These are phyloP conservation scores for Otocyon megalotis DNA, from an alignment of 2,113 vertebrate genomes.

Conservation along the genomic window DNA sequence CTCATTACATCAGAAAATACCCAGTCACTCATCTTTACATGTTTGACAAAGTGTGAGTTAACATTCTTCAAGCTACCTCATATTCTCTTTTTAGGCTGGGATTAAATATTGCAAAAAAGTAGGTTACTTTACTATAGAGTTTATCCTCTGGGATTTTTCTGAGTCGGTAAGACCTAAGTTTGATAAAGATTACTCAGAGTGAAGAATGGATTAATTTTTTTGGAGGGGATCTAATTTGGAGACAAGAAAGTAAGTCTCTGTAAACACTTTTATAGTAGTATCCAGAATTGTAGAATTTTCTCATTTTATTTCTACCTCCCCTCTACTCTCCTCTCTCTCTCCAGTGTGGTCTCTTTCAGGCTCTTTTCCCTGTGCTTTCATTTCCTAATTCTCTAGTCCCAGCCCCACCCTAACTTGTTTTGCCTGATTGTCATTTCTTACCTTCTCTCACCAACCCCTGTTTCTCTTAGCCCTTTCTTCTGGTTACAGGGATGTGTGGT, in stretches of 20 bases:
- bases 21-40: neutral
- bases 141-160: neutral
- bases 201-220: neutral
- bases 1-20: neutral
- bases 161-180: conserved; percentile 17
- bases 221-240: conserved; percentile 7
- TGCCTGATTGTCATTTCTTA: neutral
- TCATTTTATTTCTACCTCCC: neutral
- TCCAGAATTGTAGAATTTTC: neutral
- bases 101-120: neutral
- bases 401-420: neutral
- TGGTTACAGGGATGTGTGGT: neutral
- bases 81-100: conserved; percentile 23
- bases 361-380: neutral
- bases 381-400: neutral
- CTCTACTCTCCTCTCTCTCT: neutral
- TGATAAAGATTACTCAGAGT: neutral
- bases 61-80: neutral
- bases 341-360: neutral
- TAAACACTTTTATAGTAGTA: neutral
- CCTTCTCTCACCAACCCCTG: neutral
- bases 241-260: neutral
- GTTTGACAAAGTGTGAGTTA: neutral
- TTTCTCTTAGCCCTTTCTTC: neutral
- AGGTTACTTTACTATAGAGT: neutral